These are phyloP conservation scores for Venustoraphidia nigricollis DNA, from an alignment of 2,888 invertebrate species.

Conservation along the genomic window DNA sequence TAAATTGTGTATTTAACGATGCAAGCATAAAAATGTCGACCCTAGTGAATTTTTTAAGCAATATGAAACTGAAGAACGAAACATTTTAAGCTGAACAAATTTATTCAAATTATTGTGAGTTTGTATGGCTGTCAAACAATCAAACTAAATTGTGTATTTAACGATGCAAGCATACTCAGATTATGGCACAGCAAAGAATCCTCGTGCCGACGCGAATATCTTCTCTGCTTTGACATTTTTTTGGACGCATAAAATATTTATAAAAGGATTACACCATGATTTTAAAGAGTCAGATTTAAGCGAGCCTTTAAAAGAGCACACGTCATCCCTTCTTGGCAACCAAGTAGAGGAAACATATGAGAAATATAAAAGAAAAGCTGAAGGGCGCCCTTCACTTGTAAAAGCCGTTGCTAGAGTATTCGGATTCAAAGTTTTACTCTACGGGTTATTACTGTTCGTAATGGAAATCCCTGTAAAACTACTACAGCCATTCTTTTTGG, in stretches of 20 bases:
- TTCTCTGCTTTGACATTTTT: conserved; percentile 20
- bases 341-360: conserved; percentile 43
- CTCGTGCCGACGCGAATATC: conserved; percentile 18
- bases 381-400: conserved; percentile 38
- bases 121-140: too few relatives aligned
- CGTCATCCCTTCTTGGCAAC: conserved; percentile 40
- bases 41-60: too few relatives aligned
- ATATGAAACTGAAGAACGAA: too few relatives aligned
- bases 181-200: conserved; percentile 10
- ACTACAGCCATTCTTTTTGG: conserved; percentile 36
- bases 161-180: too few relatives aligned
- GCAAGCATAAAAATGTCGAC: too few relatives aligned
- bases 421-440: conserved; percentile 35
- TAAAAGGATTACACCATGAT: conserved; percentile 19
- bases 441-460: conserved; percentile 35
- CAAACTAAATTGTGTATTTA: too few relatives aligned
- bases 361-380: conserved; percentile 33
- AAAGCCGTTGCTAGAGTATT: conserved; percentile 40
- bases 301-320: conserved; percentile 44
- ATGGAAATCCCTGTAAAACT: conserved; percentile 37
- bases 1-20: too few relatives aligned
- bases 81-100: too few relatives aligned
- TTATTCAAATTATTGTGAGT: too few relatives aligned
- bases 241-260: conserved; percentile 21
- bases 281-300: conserved; percentile 39